Evolutionary conservation across 2,797 vertebrate species (phyloP), one percentile per base, ranked within the genome.

Genomic region (Phalloptychus januarius): DNA sequence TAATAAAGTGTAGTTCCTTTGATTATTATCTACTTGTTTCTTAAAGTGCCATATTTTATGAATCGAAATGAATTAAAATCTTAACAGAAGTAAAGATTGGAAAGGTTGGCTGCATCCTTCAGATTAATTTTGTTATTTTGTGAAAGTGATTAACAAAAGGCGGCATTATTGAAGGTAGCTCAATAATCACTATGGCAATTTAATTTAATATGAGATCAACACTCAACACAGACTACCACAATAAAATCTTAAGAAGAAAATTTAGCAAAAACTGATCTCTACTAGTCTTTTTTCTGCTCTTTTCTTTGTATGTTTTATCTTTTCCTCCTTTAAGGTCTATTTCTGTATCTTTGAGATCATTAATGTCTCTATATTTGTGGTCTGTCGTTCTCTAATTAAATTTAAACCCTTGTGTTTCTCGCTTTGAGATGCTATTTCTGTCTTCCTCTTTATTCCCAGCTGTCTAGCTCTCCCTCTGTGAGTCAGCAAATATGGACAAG

Each of bases 381-480:
- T 74, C 50, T 33, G 48, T 74, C 52, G 44, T 23, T 42, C 8
- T 77, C 54, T 54, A 70, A 56, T 58, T 72, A 48, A 76, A 76
- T 42, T 38, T 70, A 72, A 7, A 58, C 44, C 52, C 46, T 75
- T 76, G 61, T 63, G 36, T 71, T 36, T 77, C 25, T 71, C n/a
- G 33, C 42, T 71, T 20, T 31, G 15, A n/a, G 61, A 42, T 25
- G 15, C 61, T 84, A 75, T 83, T 85, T 78, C 44, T 78, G 80
- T 73, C 72, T 18, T 0, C 54, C 44, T 75, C 36, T 61, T 61
- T 33, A 72, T 36, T 81, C 28, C 54, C 5, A 48, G 23, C 69
- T 76, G 81, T 79, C 61, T 71, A 42, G 36, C 13, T 33, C 12
- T 42, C 5, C 70, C 20, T 76, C 36, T 76, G 58, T 40, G 11